Percentiles rank a stretch among this genome's conserved stretches.
Conservation (phyloP, 37 sponge, comb jelly and placozoan genomes). For the Crambe crambe region DNA sequence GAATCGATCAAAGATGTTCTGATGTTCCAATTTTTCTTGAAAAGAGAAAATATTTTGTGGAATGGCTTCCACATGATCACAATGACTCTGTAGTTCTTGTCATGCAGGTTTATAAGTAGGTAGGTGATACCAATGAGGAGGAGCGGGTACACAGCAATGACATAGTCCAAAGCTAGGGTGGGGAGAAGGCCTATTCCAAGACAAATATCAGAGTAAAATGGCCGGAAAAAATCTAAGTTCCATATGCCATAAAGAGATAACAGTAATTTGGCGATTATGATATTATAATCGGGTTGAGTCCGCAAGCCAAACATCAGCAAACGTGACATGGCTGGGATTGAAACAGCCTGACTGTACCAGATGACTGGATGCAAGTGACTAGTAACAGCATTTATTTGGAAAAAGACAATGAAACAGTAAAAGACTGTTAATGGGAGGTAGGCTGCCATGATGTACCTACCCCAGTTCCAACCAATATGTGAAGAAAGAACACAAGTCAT, state of each 20-base stretch:
- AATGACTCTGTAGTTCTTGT: neutral
- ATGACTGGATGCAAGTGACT: neutral
- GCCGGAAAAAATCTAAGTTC: conserved; percentile 41
- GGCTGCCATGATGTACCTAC: neutral
- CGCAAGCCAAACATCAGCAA: neutral
- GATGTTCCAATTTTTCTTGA: conserved; percentile 17
- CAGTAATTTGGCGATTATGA: neutral
- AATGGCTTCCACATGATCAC: conserved; percentile 18
- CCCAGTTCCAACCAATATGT: neutral
- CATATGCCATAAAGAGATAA: conserved; percentile 21
- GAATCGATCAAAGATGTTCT: conserved; percentile 32
- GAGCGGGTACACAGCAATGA: conserved; percentile 40
- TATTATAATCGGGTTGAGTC: neutral
- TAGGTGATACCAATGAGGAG: conserved; percentile 9
- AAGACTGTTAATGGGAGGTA: neutral
- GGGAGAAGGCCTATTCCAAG: conserved; percentile 7
- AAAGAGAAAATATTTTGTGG: neutral
- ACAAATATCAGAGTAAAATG: neutral
- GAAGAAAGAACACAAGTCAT: neutral
- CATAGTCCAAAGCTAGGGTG: conserved; percentile 12
- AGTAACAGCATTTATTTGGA: neutral
- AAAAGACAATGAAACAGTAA: neutral
- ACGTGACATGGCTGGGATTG: neutral
- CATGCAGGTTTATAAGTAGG: conserved; percentile 12
- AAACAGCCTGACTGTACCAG: neutral